These are phyloP conservation scores for Apotomis capreana DNA, from an alignment of 2,888 invertebrate species.

Conservation along the genomic window DNA sequence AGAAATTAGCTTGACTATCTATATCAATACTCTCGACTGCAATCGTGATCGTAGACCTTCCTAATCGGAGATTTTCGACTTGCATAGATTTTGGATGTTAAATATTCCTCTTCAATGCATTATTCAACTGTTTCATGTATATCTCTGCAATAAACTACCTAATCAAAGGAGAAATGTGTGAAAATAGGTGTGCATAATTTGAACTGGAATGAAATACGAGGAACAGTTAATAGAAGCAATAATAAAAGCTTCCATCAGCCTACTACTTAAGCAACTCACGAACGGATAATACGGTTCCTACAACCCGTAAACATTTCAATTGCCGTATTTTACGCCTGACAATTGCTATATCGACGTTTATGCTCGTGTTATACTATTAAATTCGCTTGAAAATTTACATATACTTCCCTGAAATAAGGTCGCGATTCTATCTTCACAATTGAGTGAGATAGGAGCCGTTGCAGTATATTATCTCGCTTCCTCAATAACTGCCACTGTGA, in stretches of 20 bases:
- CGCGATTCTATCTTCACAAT: conserved; percentile 27
- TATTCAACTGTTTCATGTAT: too few relatives aligned
- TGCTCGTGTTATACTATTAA: conserved; percentile 13
- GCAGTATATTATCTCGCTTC: conserved; percentile 54
- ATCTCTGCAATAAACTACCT: too few relatives aligned
- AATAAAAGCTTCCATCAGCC: too few relatives aligned
- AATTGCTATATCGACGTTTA: conserved; percentile 11
- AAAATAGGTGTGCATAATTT: too few relatives aligned
- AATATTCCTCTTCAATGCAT: too few relatives aligned
- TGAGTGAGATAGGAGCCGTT: conserved; percentile 48
- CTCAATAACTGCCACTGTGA: conserved; percentile 61
- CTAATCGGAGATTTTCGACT: too few relatives aligned
- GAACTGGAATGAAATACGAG: too few relatives aligned
- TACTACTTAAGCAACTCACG: neutral
- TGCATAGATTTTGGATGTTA: too few relatives aligned
- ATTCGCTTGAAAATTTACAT: conserved; percentile 25
- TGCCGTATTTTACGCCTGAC: conserved; percentile 18
- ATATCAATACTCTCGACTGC: conserved; percentile 5
- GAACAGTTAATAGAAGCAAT: too few relatives aligned
- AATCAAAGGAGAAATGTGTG: too few relatives aligned
- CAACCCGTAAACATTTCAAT: conserved; percentile 12
- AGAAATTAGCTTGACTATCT: conserved; percentile 17
- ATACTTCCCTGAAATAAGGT: conserved; percentile 29
- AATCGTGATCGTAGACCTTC: too few relatives aligned
- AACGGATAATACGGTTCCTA: conserved; percentile 6